Conservation (phyloP, 1,140 invertebrate species). For the Calycopis cecrops region DNA sequence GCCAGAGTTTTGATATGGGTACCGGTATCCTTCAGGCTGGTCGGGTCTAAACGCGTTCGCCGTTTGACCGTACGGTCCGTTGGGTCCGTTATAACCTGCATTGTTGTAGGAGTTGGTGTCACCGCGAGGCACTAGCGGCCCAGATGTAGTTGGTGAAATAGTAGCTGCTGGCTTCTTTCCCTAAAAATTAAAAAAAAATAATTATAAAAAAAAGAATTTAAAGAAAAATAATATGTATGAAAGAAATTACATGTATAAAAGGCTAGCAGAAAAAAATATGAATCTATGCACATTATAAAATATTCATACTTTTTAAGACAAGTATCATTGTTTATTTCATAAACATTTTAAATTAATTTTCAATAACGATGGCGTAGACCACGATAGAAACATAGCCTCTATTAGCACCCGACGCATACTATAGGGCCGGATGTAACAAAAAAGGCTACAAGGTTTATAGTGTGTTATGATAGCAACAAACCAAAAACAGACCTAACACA, state of each 20-base stretch:
- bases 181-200: conserved; percentile 31
- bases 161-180: conserved; percentile 80
- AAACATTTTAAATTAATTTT: too few species aligned
- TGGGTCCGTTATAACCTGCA: conserved; percentile 32
- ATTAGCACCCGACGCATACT: too few species aligned
- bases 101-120: conserved; percentile 34
- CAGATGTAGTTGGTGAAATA: conserved; percentile 78
- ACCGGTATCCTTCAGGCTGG: conserved; percentile 40
- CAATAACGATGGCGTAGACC: too few species aligned
- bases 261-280: too few species aligned
- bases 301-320: not conserved
- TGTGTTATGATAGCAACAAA: too few species aligned
- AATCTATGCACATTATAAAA: too few species aligned
- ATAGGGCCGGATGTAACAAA: too few species aligned
- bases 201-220: conserved; percentile 15
- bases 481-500: too few species aligned
- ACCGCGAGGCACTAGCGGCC: conserved; percentile 29
- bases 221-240: not conserved
- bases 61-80: conserved; percentile 39
- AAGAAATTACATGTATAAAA: too few species aligned
- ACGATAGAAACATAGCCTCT: too few species aligned
- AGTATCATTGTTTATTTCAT: conserved; percentile 14
- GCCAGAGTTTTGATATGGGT: conserved; percentile 52
- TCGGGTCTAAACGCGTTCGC: conserved; percentile 41
- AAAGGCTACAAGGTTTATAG: too few species aligned